Evolutionary conservation across 2,113 vertebrate genomes (phyloP).

Genomic region (Grammomys surdaster): DNA sequence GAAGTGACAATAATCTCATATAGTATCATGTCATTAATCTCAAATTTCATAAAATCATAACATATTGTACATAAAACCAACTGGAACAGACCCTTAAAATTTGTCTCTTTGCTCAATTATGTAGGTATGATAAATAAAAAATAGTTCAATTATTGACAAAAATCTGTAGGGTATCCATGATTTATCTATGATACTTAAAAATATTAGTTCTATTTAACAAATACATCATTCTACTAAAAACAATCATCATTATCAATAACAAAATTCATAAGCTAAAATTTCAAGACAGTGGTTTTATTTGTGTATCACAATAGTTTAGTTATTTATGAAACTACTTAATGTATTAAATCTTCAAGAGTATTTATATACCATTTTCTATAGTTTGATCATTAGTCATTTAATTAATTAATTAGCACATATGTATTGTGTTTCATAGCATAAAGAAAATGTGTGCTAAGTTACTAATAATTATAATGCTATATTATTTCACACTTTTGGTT

Average conservation of each 20-base stretch:
- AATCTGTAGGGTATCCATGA: not conserved
- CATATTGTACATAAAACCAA: not conserved
- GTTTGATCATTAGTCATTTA: not conserved
- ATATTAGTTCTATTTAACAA: not conserved
- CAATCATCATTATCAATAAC: not conserved
- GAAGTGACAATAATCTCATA: not conserved
- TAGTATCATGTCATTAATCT: not conserved
- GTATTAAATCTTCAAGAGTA: not conserved
- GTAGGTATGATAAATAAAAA: not conserved
- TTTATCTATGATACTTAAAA: not conserved
- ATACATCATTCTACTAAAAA: not conserved
- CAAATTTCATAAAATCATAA: not conserved
- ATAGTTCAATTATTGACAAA: not conserved
- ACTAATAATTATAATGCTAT: not conserved
- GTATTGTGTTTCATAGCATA: not conserved
- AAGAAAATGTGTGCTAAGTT: not conserved
- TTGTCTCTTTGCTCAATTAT: accelerated
- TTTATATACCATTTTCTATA: not conserved
- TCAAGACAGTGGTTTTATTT: not conserved
- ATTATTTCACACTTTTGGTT: not conserved
- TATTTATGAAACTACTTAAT: not conserved
- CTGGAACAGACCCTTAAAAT: not conserved
- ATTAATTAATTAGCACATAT: not conserved
- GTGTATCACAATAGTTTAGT: not conserved
- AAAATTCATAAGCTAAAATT: not conserved